phyloP scores from a whole-genome alignment of 2,113 vertebrate genomes.

The Anguilla japonica region DNA sequence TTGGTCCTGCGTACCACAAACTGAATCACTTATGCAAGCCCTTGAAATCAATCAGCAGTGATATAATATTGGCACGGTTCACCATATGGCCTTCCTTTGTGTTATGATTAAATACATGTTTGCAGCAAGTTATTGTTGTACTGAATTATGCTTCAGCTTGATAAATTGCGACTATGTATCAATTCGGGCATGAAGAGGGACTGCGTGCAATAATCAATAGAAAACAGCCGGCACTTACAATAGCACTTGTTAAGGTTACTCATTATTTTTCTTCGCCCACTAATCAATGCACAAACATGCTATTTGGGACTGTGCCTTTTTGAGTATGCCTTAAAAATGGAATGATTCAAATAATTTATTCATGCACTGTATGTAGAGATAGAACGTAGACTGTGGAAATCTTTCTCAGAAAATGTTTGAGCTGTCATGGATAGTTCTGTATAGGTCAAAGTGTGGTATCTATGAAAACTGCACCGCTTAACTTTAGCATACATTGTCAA shows the following conservation, averaged over 20 bases:
- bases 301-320: background rate
- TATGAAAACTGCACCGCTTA: no score
- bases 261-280: background rate
- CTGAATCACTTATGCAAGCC: background rate
- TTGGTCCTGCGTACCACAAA: background rate
- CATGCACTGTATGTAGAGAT: background rate
- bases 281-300: background rate
- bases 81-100: background rate
- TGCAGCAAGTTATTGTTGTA: conserved; percentile 7
- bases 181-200: background rate
- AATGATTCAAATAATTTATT: background rate
- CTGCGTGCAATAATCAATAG: background rate
- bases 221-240: background rate
- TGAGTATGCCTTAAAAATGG: background rate
- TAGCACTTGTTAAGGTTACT: background rate
- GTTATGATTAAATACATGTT: background rate
- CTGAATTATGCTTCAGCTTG: conserved; percentile 10
- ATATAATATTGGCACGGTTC: background rate
- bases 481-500: no score
- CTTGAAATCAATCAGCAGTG: background rate
- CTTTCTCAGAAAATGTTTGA: no score
- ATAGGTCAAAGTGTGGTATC: no score
- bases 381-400: no score
- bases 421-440: no score
- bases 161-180: conserved; percentile 1